A percentile compares a stretch with the other conserved stretches of the same genome.
Evolutionary conservation across 2,113 vertebrate species (phyloP).

Genomic region (Nothobranchius furzeri): DNA sequence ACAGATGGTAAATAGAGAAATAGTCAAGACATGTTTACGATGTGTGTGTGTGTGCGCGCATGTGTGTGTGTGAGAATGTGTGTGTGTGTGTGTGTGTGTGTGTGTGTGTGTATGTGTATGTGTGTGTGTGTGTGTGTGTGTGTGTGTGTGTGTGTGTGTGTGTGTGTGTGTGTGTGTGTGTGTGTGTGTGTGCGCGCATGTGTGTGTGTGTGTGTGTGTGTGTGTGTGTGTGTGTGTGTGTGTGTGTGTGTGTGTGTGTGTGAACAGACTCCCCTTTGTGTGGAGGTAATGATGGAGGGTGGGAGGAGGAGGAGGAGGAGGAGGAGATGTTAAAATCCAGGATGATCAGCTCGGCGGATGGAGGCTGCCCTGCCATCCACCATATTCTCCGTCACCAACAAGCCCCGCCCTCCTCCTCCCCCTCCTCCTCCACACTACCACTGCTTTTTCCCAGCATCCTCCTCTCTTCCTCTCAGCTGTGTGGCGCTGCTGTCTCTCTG

Average conservation of each 20-base stretch:
- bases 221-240: no score
- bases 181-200: no score
- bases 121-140: no score
- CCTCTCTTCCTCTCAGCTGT: slow-evolving; percentile 53
- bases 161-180: no score
- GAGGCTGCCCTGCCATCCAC: slow-evolving; percentile 50
- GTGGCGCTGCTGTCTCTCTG: slow-evolving; percentile 64
- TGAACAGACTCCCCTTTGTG: slow-evolving; percentile 50
- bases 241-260: not conserved
- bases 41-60: not conserved
- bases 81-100: no score
- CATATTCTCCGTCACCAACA: slow-evolving; percentile 33
- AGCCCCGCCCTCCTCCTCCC: slow-evolving; percentile 23
- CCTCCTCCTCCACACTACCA: slow-evolving; percentile 9
- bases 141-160: no score
- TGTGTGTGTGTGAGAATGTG: no score
- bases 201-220: no score
- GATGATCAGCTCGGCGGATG: slow-evolving; percentile 53
- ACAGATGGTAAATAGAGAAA: no score
- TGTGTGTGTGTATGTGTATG: no score
- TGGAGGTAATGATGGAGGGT: slow-evolving; percentile 28
- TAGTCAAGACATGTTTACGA: no score
- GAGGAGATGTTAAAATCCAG: slow-evolving; percentile 50
- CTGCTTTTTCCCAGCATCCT: slow-evolving; percentile 43
- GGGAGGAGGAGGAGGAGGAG: slow-evolving; percentile 48